Evolutionary conservation across 2,113 vertebrate species (phyloP).

Genomic region (Calyptomena viridis): DNA sequence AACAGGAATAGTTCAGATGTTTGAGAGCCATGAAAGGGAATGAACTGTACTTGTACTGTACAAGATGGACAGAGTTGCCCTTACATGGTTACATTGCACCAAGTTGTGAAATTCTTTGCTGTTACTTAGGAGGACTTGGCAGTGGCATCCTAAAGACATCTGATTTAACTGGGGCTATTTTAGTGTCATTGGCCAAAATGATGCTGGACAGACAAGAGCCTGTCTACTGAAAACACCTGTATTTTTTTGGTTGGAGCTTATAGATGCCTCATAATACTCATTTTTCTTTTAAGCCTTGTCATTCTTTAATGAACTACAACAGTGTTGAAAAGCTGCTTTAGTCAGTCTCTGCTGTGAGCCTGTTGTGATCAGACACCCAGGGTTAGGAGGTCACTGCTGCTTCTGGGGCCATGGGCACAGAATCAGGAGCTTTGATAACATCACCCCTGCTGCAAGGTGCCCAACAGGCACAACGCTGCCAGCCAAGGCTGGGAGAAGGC

Average conservation of each 20-base stretch:
- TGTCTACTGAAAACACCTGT: background rate
- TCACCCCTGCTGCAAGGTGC: background rate
- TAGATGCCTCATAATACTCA: background rate
- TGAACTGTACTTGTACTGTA: constrained; percentile 49
- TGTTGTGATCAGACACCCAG: background rate
- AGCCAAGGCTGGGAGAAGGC: background rate
- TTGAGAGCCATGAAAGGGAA: constrained; percentile 73
- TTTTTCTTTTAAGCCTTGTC: background rate
- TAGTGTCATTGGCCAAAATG: constrained; percentile 17
- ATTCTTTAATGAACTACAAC: rapidly evolving
- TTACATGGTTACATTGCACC: constrained; percentile 73
- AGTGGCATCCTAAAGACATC: constrained; percentile 51
- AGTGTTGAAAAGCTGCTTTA: background rate
- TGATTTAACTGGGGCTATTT: constrained; percentile 45
- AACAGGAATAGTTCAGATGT: constrained; percentile 65
- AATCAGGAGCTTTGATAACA: background rate
- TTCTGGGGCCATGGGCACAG: background rate
- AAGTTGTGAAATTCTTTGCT: constrained; percentile 68
- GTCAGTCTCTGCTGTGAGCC: background rate
- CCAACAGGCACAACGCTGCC: background rate
- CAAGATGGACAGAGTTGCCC: constrained; percentile 60
- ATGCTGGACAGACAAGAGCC: background rate
- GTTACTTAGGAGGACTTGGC: constrained; percentile 52
- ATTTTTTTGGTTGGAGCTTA: background rate
- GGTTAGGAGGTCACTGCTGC: background rate